Evolutionary conservation across 2,888 invertebrate species (phyloP), one percentile per base, ranked within the genome.

Genomic region (Drosophila neutralis): DNA sequence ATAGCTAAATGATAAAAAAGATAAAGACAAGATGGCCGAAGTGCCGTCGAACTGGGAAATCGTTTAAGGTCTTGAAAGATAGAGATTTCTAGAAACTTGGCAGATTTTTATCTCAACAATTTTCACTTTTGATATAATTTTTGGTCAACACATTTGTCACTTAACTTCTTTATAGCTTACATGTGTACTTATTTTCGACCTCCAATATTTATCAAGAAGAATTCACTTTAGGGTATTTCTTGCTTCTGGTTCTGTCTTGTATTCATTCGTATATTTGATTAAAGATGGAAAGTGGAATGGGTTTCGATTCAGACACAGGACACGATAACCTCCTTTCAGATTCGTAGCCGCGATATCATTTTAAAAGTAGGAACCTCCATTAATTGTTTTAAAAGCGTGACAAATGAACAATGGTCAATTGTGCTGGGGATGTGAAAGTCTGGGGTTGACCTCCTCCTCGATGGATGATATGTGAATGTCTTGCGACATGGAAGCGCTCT

Each of bases 391-490:
- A 21, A 27, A 71, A 62, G 38, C 42, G 45, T 35, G 42, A 63
- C 63, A 58, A 63, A 71, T 71, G 54, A 72, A 71, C 73, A 72
- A 72, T 72, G 42, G 21, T 38, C 35, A 57, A 58, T 45, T 58
- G 63, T 63, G 52, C 21, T 8, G 27, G 42, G 36, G 29, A 29
- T 57, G 33, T 21, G 57, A 21, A 40, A 21, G n/a, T 13, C 51
- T 38, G 38, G n/a, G 15, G 15, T 53, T 56, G 73, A 72, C 72
- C 36, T 57, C 35, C 49, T 24, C 3, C 24, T 24, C 45, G 45
- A 15, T 45, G 13, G 45, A 24, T 45, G 45, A 36, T 13, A 38
- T 56, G 64, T 51, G 59, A 59, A 51, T 51, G 45, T 52, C 33
- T 42, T 45, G 51, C 40, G 24, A 42, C 29, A 40, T 13, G 15